Percentiles rank a stretch among this genome's conserved stretches.
Evolutionary conservation across 2,797 vertebrate genomes (phyloP).

Genomic region (Catamblyrhynchus diadema): DNA sequence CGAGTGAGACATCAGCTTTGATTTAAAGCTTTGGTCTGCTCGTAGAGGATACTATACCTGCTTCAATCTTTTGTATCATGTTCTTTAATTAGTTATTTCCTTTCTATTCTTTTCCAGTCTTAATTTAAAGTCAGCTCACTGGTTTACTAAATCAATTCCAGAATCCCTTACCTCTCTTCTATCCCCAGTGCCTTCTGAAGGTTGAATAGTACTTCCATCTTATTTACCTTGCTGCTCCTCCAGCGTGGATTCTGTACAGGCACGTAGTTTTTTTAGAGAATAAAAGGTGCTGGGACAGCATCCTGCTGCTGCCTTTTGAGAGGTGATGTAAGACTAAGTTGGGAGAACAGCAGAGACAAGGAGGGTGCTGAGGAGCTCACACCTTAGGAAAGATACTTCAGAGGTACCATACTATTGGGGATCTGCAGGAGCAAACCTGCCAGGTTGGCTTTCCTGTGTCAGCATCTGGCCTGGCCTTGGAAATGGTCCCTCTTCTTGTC

Average conservation of each 20-base stretch:
- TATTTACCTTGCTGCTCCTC: neutral
- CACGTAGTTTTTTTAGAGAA: neutral
- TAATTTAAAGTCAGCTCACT: conserved; percentile 53
- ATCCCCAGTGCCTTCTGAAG: conserved; percentile 33
- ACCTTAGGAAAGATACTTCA: neutral
- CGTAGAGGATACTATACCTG: neutral
- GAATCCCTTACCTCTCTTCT: conserved; percentile 4
- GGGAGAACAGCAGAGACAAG: neutral
- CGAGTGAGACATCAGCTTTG: neutral
- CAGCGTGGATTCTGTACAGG: accelerated
- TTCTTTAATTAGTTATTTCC: conserved; percentile 42
- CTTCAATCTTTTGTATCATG: neutral
- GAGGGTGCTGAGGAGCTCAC: neutral
- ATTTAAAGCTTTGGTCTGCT: conserved; percentile 15
- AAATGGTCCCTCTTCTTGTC: neutral
- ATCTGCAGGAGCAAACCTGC: neutral
- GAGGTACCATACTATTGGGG: neutral
- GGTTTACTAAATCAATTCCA: conserved; percentile 43
- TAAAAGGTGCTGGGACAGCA: neutral
- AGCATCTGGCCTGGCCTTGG: neutral
- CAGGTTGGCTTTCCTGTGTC: neutral
- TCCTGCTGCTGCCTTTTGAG: neutral
- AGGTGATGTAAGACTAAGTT: neutral
- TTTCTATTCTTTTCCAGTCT: conserved; percentile 48
- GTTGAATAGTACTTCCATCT: conserved; percentile 2